Conservation (phyloP, 2,797 vertebrate species). For the Lacerta agilis region DNA sequence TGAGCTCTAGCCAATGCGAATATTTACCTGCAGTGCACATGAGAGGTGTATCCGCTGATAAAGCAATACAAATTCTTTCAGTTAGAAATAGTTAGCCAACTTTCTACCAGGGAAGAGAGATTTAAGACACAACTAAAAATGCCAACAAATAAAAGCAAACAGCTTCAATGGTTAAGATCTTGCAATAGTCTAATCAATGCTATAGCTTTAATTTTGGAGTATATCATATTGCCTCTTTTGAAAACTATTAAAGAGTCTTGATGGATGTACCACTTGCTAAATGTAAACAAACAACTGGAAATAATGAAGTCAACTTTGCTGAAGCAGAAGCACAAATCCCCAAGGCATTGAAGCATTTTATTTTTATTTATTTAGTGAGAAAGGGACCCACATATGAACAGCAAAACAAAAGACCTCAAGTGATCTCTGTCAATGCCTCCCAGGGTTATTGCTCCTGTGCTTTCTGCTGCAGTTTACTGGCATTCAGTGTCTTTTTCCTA, state of each 20-base stretch:
- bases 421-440: not conserved
- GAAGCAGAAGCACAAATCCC: not conserved
- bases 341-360: not conserved
- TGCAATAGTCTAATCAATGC: not conserved
- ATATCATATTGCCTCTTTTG: not conserved
- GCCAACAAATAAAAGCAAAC: not conserved
- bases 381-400: not conserved
- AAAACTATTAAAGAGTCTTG: not conserved
- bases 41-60: not conserved
- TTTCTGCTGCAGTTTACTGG: not conserved
- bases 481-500: not conserved
- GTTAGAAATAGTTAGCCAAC: not conserved
- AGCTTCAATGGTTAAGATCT: not conserved
- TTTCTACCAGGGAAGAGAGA: not conserved
- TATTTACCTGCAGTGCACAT: not conserved
- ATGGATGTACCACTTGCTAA: not conserved
- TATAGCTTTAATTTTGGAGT: not conserved
- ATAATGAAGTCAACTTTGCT: constrained; percentile 5
- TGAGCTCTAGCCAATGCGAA: not conserved
- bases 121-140: not conserved
- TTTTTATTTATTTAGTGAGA: not conserved
- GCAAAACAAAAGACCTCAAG: not conserved
- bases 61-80: not conserved
- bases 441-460: not conserved
- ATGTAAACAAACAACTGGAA: not conserved